Evolutionary conservation across 2,797 vertebrate genomes (phyloP).

Genomic region (Monodelphis domestica): DNA sequence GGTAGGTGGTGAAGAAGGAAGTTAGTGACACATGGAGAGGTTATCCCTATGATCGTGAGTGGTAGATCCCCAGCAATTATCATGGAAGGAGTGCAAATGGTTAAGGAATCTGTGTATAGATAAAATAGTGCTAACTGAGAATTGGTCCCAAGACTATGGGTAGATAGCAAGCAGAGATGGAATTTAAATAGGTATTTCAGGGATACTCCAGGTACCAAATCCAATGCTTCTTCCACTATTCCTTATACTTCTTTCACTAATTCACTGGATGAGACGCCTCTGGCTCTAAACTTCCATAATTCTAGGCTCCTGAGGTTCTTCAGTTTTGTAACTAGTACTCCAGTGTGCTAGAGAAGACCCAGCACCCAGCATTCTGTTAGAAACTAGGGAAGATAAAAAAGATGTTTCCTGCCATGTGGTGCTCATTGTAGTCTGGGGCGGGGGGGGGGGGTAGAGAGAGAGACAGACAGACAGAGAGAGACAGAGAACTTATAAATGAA

Average conservation of each 20-base stretch:
- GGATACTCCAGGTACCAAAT: not conserved
- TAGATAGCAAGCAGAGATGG: not conserved
- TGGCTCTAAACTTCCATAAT: too few species aligned
- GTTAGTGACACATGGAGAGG: fast-evolving
- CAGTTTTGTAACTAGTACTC: not conserved
- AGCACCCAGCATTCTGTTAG: not conserved
- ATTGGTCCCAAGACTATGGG: not conserved
- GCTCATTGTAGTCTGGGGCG: not conserved
- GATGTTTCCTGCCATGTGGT: not conserved
- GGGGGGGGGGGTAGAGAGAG: too few species aligned
- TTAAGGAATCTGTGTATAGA: not conserved
- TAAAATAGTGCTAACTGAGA: not conserved
- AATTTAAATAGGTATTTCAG: not conserved
- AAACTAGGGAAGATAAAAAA: not conserved
- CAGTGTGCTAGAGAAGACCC: not conserved
- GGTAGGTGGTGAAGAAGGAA: not conserved
- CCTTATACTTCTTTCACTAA: not conserved
- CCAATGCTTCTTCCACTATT: not conserved
- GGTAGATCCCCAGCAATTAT: not conserved
- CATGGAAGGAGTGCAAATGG: not conserved
- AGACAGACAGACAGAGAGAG: not conserved
- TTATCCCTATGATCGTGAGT: not conserved
- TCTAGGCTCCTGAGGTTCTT: not conserved
- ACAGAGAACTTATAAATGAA: not conserved
- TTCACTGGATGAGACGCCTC: too few species aligned